Evolutionary conservation across 2,113 vertebrate genomes (phyloP).

Genomic region (Symphodus melops): DNA sequence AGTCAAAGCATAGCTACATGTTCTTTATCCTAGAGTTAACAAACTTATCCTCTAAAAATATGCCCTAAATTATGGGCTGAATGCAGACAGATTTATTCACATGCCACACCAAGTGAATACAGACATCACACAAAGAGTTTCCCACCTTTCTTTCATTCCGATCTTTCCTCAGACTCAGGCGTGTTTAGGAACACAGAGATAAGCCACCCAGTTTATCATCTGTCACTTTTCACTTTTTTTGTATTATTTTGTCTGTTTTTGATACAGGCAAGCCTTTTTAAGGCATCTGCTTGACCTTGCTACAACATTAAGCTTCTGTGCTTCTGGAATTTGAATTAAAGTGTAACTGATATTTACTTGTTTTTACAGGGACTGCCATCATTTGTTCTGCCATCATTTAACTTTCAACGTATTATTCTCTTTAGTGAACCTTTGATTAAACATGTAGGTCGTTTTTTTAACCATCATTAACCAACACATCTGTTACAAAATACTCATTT

Average conservation of each 20-base stretch:
- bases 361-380: neutral
- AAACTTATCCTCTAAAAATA: neutral
- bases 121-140: constrained; percentile 20
- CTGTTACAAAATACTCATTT: neutral
- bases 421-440: neutral
- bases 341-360: neutral
- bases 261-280: constrained; percentile 4
- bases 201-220: constrained; percentile 18
- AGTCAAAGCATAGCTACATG: neutral
- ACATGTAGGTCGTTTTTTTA: neutral
- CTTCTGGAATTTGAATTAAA: neutral
- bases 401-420: neutral
- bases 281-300: neutral
- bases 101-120: constrained; percentile 5
- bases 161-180: constrained; percentile 12
- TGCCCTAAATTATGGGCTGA: neutral
- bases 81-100: neutral
- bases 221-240: neutral
- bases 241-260: neutral
- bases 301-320: neutral
- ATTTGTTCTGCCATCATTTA: neutral
- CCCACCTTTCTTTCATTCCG: constrained; percentile 20
- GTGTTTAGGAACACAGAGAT: constrained; percentile 9
- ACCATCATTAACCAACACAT: neutral
- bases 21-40: constrained; percentile 10